Evolutionary conservation across 64 coral and sea anemone species (phyloP).

Genomic region (Stylophora pistillata): DNA sequence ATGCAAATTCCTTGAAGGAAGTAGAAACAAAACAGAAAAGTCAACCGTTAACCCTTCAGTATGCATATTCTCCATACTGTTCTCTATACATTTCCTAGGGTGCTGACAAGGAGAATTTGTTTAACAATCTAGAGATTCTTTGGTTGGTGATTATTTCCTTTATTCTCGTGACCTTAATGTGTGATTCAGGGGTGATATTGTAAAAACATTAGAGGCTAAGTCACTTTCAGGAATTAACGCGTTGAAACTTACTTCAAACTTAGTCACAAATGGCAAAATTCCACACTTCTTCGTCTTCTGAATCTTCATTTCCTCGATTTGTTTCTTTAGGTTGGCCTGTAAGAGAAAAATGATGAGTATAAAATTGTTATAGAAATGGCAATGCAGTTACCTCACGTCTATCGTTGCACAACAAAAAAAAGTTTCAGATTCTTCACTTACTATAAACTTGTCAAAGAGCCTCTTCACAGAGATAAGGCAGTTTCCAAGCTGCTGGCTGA

Average conservation of each 20-base stretch:
- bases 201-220: background rate
- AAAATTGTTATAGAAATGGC: background rate
- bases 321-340: conserved; percentile 73
- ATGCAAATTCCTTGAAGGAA: conserved; percentile 83
- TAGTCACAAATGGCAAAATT: conserved; percentile 95
- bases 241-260: conserved; percentile 80
- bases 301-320: conserved; percentile 94
- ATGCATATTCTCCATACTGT: too few species aligned
- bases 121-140: too few species aligned
- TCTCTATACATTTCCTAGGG: too few species aligned
- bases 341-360: background rate
- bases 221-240: too few species aligned
- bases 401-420: background rate
- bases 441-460: conserved; percentile 98
- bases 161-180: too few species aligned
- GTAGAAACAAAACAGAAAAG: too few species aligned
- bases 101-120: too few species aligned
- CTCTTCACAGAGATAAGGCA: conserved; percentile 93
- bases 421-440: conserved; percentile 48
- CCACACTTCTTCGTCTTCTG: conserved; percentile 94
- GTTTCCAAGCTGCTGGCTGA: conserved; percentile 96
- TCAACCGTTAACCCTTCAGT: too few species aligned
- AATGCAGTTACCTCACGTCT: background rate
- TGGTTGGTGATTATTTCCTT: too few species aligned
- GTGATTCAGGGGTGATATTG: too few species aligned